Evolutionary conservation across 2,797 vertebrate genomes (phyloP).

Genomic region (Semaprochilodus insignis): DNA sequence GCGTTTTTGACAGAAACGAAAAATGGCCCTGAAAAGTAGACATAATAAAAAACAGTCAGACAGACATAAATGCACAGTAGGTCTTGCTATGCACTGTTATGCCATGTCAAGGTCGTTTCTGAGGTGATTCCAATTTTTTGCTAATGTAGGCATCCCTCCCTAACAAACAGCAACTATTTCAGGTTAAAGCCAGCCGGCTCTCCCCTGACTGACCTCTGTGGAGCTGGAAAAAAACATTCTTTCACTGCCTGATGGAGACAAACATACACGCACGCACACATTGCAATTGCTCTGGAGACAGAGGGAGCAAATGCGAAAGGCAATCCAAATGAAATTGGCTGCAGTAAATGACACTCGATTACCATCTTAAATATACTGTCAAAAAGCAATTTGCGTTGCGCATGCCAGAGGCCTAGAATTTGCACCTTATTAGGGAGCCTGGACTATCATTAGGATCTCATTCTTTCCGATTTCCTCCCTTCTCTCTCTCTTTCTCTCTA

Average conservation of each 20-base stretch:
- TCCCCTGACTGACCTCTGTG: constrained; percentile 25
- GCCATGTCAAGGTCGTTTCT: background rate
- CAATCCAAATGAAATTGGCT: constrained; percentile 71
- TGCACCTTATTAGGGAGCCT: constrained; percentile 69
- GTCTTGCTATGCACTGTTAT: background rate
- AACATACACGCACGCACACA: constrained; percentile 14
- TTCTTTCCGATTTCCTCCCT: constrained; percentile 55
- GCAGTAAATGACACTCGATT: constrained; percentile 77
- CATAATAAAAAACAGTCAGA: too few species aligned
- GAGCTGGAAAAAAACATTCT: constrained; percentile 8
- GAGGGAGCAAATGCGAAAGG: constrained; percentile 52
- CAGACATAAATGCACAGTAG: background rate
- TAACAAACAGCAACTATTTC: constrained; percentile 23
- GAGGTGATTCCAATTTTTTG: constrained; percentile 6
- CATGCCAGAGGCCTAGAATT: constrained; percentile 70
- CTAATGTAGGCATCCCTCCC: constrained; percentile 14
- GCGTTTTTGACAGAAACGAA: background rate
- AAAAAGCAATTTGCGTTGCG: constrained; percentile 75
- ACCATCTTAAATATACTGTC: constrained; percentile 80
- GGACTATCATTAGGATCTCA: constrained; percentile 65
- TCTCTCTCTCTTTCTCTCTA: constrained; percentile 34
- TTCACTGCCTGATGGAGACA: constrained; percentile 23
- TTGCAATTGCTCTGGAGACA: constrained; percentile 33
- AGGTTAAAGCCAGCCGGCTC: background rate
- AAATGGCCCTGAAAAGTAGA: background rate